These are phyloP conservation scores for Drosophila lacicola DNA, from an alignment of 2,888 invertebrate genomes.

Conservation along the genomic window DNA sequence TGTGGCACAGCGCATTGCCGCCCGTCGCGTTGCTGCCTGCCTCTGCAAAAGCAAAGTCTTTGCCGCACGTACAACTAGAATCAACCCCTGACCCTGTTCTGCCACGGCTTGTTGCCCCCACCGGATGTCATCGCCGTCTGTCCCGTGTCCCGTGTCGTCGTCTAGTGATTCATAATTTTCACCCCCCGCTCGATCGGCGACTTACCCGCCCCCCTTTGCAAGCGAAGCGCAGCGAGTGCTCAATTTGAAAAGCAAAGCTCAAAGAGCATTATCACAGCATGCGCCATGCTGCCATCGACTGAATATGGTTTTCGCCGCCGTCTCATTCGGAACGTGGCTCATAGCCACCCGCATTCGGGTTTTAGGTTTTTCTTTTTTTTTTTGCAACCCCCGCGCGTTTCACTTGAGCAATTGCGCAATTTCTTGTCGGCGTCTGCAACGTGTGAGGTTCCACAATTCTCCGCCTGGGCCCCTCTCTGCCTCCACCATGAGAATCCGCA, in stretches of 20 bases:
- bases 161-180: conserved; percentile 68
- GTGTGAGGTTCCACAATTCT: conserved; percentile 57
- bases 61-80: conserved; percentile 19
- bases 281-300: conserved; percentile 32
- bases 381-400: conserved; percentile 30
- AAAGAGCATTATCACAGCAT: conserved; percentile 77
- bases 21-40: conserved; percentile 15
- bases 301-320: neutral
- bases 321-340: conserved; percentile 33
- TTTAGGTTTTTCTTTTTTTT: conserved; percentile 43
- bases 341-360: conserved; percentile 68
- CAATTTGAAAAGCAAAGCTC: conserved; percentile 78
- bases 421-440: conserved; percentile 48
- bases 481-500: neutral
- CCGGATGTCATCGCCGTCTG: conserved; percentile 63
- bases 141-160: neutral
- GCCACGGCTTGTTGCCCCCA: conserved; percentile 15
- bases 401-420: conserved; percentile 63
- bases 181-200: conserved; percentile 54
- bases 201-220: neutral
- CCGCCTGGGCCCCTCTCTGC: neutral
- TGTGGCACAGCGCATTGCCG: neutral
- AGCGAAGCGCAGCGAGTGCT: conserved; percentile 75
- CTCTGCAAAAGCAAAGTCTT: conserved; percentile 34
- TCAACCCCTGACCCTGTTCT: neutral